Base-by-base conservation (phyloP, 2,888 invertebrate genomes). In the Pristionchus japonicus region DNA sequence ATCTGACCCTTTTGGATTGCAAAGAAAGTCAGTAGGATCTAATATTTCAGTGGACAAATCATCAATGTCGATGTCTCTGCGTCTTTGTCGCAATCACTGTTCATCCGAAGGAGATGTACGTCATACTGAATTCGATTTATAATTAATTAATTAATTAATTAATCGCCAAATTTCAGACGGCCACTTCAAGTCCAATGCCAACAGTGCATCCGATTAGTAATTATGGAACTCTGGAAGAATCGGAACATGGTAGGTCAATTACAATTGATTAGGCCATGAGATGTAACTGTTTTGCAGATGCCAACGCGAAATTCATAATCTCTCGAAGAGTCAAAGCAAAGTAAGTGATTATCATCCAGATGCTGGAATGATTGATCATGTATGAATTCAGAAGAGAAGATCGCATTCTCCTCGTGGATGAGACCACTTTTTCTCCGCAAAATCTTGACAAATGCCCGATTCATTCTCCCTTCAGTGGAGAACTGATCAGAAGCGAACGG, bases 61-160 rank as follows among this genome's bases (percentile, higher is more conserved):
- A 37, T 89, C 89, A 0, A 89, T 90, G 43, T 91, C 91, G 17
- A 90, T 88, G 64, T 90, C 91, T 40, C 92, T 91, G 7, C 85
- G 91, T 47, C 91, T 92, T 61, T 92, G 92, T 85, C 88, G 90
- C 40, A 91, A 92, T 89, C 92, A 92, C 86, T 89, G 91, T 17
- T 90, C 90, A 4, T 90, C 90, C 27, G 91, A 91, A 31, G 88
- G 87, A 23, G 89, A 89, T 31, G 91, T 91, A 67, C 89, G 90
- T n/a, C n/a, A 64, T n/a, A n/a, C n/a, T n/a, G n/a, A n/a, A n/a
- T n/a, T n/a, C n/a, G n/a, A n/a, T n/a, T n/a, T n/a, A n/a, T n/a
- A n/a, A n/a, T n/a, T n/a, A n/a, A n/a, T n/a, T n/a, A n/a, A n/a
- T n/a, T n/a, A n/a, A n/a, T n/a, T n/a, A n/a, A n/a, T n/a, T n/a